Evolutionary conservation across 2,888 invertebrate species (phyloP).

Genomic region (Lithophane ornitopus): DNA sequence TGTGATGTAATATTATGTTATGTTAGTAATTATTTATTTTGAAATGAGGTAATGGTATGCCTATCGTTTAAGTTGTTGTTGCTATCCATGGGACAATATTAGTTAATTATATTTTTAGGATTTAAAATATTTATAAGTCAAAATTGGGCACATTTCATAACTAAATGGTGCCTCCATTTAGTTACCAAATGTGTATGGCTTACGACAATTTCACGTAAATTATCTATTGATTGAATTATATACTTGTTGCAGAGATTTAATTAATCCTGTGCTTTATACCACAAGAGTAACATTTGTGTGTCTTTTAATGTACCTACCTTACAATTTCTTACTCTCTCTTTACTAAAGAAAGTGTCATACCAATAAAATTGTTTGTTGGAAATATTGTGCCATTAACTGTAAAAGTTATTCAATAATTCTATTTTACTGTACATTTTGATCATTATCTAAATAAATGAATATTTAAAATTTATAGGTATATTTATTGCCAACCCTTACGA

Average conservation of each 20-base stretch:
- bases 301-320: neutral
- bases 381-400: constrained; percentile 29
- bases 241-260: neutral
- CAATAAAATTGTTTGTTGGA: neutral
- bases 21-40: neutral
- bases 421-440: constrained; percentile 26
- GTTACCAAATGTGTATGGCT: too few species aligned
- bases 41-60: constrained; percentile 2
- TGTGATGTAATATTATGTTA: neutral
- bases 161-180: too few species aligned
- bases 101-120: constrained; percentile 6
- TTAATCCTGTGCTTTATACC: neutral
- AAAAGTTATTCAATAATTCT: neutral
- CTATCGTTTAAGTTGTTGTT: constrained; percentile 10
- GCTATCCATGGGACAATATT: neutral
- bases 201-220: neutral
- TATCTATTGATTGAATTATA: neutral
- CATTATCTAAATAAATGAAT: constrained; percentile 1
- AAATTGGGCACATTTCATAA: neutral
- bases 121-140: neutral
- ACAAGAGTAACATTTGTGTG: neutral
- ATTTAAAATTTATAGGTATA: neutral
- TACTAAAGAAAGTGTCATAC: neutral
- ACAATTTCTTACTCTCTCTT: neutral
- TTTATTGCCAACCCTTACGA: constrained; percentile 5